Base-by-base conservation (phyloP, 2,113 vertebrate species). In the Nyctibius bracteatus region DNA sequence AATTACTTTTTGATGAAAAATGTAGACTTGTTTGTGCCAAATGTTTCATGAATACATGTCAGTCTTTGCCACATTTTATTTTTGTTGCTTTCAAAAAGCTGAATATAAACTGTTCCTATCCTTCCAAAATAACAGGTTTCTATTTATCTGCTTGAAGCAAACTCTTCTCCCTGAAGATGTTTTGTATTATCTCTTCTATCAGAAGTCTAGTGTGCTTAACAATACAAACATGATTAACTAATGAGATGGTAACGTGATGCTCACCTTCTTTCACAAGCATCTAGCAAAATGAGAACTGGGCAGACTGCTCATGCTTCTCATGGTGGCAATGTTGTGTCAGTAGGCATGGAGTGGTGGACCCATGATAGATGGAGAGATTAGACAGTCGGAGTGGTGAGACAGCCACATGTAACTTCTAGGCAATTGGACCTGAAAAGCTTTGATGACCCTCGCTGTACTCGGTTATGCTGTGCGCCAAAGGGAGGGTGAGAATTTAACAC, bases 1-100 rank as follows among this genome's bases (percentile, higher is more conserved):
- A 92, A 92, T 88, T 62, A 75, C 24, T 61, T 86, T 93, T 88
- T 81, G 44, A 66, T 73, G 58, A 81, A 77, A 93, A 86, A 74
- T 78, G 3, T 57, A 46, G 28, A 51, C 21, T 74, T 4, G 5
- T 15, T 66, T 62, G 18, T 92, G 86, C 25, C 51, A 88, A 92
- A 66, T 2, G 1, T 90, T 94, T 86, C 9, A 30, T 66, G 63
- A 86, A 88, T 86, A 58, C 23, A 33, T 54, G 74, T 83, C 82
- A 77, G 23, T 73, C 49, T 92, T 73, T 73, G 41, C 24, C n/a
- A 35, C 13, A 47, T 81, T 85, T 92, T 91, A 81, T 90, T 90
- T 86, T 65, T 86, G 7, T 77, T 92, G 35, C 75, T 74, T 94
- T 83, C 72, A 83, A 58, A 84, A 92, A 66, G 9, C 22, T 33